These are phyloP conservation scores for Actinia equina DNA, from an alignment of 64 coral and sea anemone species.

Conservation along the genomic window DNA sequence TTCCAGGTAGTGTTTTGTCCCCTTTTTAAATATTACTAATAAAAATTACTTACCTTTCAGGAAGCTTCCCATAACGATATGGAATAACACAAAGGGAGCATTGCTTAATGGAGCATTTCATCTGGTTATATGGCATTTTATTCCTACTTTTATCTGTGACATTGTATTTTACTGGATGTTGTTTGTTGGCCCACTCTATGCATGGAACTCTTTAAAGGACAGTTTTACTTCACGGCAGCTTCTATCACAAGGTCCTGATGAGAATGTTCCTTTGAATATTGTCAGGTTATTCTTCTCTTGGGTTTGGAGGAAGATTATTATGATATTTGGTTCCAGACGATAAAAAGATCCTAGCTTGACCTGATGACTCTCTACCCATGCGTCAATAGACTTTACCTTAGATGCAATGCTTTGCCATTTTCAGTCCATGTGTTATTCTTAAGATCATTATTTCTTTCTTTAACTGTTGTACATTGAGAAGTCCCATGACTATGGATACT, in stretches of 20 bases:
- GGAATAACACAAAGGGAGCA: conserved; percentile 17
- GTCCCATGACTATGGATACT: no score
- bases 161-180: conserved; percentile 91
- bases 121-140: conserved; percentile 56
- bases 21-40: no score
- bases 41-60: conserved; percentile 24
- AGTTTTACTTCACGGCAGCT: neutral
- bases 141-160: conserved; percentile 67
- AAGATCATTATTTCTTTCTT: no score
- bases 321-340: neutral
- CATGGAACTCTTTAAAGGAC: conserved; percentile 63
- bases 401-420: no score
- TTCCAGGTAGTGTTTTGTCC: no score
- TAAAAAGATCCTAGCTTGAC: no score
- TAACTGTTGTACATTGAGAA: no score
- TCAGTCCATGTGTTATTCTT: no score
- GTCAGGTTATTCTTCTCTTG: conserved; percentile 41
- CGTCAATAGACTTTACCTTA: no score
- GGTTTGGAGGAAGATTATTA: conserved; percentile 57
- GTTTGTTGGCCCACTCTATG: conserved; percentile 61
- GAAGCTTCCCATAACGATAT: conserved; percentile 42
- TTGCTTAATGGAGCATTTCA: conserved; percentile 67
- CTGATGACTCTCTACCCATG: no score
- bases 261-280: neutral
- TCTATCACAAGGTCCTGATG: conserved; percentile 1